phyloP scores from a whole-genome alignment of 1,140 invertebrate genomes.

The Polyergus mexicanus region DNA sequence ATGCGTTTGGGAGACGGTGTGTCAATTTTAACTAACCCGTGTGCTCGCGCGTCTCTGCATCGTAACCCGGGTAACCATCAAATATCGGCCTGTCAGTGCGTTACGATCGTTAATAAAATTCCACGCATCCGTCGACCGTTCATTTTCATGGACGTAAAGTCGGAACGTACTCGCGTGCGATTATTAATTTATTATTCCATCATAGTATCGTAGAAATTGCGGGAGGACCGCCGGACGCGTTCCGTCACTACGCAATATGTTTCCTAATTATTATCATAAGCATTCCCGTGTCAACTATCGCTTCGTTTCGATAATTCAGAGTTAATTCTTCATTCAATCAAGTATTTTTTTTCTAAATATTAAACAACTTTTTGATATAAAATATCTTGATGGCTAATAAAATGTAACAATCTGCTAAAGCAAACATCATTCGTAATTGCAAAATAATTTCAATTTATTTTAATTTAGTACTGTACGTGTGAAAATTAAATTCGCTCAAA shows the following conservation, averaged over 20 bases:
- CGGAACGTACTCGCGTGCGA: slow-evolving; percentile 2
- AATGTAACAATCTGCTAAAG: neutral
- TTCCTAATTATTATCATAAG: neutral
- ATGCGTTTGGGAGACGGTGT: slow-evolving; percentile 70
- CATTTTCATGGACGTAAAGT: slow-evolving; percentile 63
- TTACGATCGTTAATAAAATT: slow-evolving; percentile 75
- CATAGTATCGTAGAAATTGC: neutral
- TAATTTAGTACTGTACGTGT: no score
- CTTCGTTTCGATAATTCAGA: neutral
- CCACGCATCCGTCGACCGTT: slow-evolving; percentile 37
- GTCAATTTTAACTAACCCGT: slow-evolving; percentile 75
- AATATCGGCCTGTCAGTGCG: slow-evolving; percentile 60
- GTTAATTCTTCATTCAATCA: neutral
- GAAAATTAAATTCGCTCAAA: no score
- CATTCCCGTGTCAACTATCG: neutral
- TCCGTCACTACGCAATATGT: neutral
- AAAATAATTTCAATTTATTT: neutral
- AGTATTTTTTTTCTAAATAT: no score
- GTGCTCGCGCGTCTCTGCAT: slow-evolving; percentile 36
- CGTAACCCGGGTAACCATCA: slow-evolving; percentile 69
- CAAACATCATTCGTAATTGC: neutral
- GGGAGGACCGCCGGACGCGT: neutral
- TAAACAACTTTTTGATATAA: neutral
- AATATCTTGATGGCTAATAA: neutral
- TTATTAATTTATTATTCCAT: slow-evolving; percentile 59